Conservation (phyloP, 2,113 vertebrate species). For the Misgurnus mizolepis region DNA sequence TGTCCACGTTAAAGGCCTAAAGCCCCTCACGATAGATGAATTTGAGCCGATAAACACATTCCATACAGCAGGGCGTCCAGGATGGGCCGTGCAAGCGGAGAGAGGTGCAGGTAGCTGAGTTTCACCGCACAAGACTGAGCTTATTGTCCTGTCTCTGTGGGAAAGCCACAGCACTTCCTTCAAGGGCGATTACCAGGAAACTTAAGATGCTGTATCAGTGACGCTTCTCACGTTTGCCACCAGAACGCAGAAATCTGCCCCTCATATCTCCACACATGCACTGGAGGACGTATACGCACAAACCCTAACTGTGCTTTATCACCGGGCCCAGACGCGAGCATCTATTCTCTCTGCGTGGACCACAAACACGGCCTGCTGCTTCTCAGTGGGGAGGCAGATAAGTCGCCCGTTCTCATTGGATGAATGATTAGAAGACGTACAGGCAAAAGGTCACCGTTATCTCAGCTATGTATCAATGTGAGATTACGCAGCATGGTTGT, state of each 20-base stretch:
- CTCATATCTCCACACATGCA: slow-evolving; percentile 33
- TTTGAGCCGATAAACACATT: slow-evolving; percentile 52
- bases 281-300: background rate
- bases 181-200: slow-evolving; percentile 71
- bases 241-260: slow-evolving; percentile 54
- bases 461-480: background rate
- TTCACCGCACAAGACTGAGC: slow-evolving; percentile 70
- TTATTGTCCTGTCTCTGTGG: slow-evolving; percentile 79
- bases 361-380: background rate
- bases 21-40: slow-evolving; percentile 42
- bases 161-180: slow-evolving; percentile 78
- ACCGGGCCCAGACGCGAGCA: slow-evolving; percentile 37
- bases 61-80: slow-evolving; percentile 37
- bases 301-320: slow-evolving; percentile 40
- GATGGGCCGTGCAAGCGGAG: slow-evolving; percentile 37
- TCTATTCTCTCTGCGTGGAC: slow-evolving; percentile 26
- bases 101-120: slow-evolving; percentile 50
- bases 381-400: slow-evolving; percentile 38
- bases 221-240: slow-evolving; percentile 53
- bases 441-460: slow-evolving; percentile 41
- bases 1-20: slow-evolving; percentile 34
- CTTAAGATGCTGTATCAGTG: slow-evolving; percentile 63
- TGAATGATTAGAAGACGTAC: slow-evolving; percentile 11
- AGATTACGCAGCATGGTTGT: slow-evolving; percentile 13
- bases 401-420: slow-evolving; percentile 30